These are phyloP conservation scores for Dicyrtomina minuta DNA, from an alignment of 2,888 invertebrate species.

Conservation along the genomic window DNA sequence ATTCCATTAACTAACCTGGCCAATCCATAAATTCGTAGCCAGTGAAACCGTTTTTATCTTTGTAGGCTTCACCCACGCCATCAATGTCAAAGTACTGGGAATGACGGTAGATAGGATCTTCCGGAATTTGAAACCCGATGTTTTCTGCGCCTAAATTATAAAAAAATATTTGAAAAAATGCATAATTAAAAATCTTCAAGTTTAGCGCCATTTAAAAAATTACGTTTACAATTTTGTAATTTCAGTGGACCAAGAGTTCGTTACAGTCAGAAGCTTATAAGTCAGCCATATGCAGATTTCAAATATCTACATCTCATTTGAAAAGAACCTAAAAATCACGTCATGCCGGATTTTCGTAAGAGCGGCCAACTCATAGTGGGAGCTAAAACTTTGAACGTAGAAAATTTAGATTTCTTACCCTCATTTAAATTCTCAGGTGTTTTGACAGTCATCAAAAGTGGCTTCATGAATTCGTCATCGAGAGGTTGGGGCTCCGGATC, in stretches of 20 bases:
- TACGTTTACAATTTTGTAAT: not conserved
- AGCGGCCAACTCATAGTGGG: too few relatives aligned
- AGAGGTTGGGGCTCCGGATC: slow-evolving; percentile 3
- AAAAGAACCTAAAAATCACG: too few relatives aligned
- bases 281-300: too few relatives aligned
- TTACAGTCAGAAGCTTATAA: too few relatives aligned
- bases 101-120: not conserved
- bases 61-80: not conserved
- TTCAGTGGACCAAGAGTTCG: too few relatives aligned
- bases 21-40: slow-evolving; percentile 20
- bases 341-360: too few relatives aligned
- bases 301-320: too few relatives aligned
- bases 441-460: not conserved
- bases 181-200: not conserved
- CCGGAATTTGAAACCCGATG: not conserved
- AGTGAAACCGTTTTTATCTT: slow-evolving; percentile 1
- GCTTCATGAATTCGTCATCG: not conserved
- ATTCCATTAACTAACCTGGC: slow-evolving; percentile 8
- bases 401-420: too few relatives aligned
- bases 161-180: not conserved
- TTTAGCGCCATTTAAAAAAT: not conserved
- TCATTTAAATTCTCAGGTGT: slow-evolving; percentile 4
- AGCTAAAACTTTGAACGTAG: too few relatives aligned
- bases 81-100: not conserved
- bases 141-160: not conserved